Conservation (phyloP, 2,797 vertebrate species). For the Lagorchestes hirsutus region DNA sequence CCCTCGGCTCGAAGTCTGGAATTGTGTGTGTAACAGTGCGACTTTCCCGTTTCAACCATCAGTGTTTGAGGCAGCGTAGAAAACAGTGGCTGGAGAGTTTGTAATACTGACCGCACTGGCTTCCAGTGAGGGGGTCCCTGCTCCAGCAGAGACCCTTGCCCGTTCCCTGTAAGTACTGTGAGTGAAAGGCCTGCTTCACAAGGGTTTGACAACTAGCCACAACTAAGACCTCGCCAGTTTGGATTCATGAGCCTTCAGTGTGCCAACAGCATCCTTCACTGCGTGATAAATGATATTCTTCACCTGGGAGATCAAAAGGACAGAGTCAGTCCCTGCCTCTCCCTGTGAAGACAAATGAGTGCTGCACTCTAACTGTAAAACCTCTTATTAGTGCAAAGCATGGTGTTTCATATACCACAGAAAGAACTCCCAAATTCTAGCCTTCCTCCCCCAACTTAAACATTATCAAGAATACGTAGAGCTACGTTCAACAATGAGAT, state of each 20-base stretch:
- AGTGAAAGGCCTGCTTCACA: constrained; percentile 84
- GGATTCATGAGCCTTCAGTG: constrained; percentile 96
- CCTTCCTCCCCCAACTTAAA: neutral
- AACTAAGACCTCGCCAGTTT: constrained; percentile 95
- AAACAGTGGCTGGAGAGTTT: constrained; percentile 87
- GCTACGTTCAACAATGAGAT: constrained; percentile 22
- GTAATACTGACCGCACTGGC: constrained; percentile 86
- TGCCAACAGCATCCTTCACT: constrained; percentile 99
- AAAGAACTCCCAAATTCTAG: neutral
- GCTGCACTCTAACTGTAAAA: neutral
- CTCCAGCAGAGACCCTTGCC: constrained; percentile 82
- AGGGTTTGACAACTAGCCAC: constrained; percentile 75
- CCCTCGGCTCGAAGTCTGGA: constrained; percentile 82
- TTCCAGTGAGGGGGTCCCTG: constrained; percentile 82
- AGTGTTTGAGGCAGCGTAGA: constrained; percentile 86
- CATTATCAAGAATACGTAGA: neutral
- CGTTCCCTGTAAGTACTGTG: constrained; percentile 82
- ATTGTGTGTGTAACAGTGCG: constrained; percentile 83
- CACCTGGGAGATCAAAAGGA: constrained; percentile 89
- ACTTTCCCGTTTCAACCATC: constrained; percentile 84
- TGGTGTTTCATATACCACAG: neutral
- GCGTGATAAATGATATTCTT: constrained; percentile 99
- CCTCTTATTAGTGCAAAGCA: neutral
- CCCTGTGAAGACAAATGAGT: constrained; percentile 8
- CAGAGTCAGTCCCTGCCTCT: constrained; percentile 48